Evolutionary conservation across 2,797 vertebrate species (phyloP).

Genomic region (Hydrophis major): DNA sequence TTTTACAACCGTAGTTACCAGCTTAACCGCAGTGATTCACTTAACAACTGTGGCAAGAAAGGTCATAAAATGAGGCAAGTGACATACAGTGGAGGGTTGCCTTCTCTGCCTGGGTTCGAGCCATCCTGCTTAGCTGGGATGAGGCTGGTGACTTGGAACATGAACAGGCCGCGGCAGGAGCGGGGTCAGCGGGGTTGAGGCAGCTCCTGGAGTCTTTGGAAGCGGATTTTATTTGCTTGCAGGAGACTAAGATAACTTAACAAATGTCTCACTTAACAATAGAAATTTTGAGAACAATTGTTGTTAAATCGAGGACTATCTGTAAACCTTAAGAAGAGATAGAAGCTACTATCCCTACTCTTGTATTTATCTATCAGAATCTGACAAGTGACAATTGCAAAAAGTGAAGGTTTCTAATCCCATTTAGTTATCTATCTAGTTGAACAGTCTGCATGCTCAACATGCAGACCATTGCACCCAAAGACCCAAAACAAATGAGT

Average conservation of each 20-base stretch:
- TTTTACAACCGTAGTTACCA: neutral
- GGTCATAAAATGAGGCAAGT: neutral
- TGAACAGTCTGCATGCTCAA: too few species aligned
- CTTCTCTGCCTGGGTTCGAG: neutral
- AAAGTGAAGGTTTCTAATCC: neutral
- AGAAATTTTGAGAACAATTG: neutral
- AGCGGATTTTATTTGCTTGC: slow-evolving; percentile 85
- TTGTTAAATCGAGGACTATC: neutral
- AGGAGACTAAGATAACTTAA: slow-evolving; percentile 82
- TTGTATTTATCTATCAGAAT: neutral
- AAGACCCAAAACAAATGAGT: neutral
- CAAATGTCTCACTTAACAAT: neutral
- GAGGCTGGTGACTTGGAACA: slow-evolving; percentile 83
- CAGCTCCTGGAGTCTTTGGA: slow-evolving; percentile 76
- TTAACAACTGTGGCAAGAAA: neutral
- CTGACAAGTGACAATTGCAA: neutral
- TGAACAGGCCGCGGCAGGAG: slow-evolving; percentile 78
- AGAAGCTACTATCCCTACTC: neutral
- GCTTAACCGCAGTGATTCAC: neutral
- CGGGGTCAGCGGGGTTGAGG: slow-evolving; percentile 75
- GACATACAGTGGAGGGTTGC: neutral
- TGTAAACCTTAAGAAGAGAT: neutral
- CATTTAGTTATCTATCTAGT: neutral
- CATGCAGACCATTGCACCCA: neutral
- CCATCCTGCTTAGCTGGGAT: slow-evolving; percentile 53